Evolutionary conservation across 2,113 vertebrate species (phyloP).

Genomic region (Paratilapia polleni): DNA sequence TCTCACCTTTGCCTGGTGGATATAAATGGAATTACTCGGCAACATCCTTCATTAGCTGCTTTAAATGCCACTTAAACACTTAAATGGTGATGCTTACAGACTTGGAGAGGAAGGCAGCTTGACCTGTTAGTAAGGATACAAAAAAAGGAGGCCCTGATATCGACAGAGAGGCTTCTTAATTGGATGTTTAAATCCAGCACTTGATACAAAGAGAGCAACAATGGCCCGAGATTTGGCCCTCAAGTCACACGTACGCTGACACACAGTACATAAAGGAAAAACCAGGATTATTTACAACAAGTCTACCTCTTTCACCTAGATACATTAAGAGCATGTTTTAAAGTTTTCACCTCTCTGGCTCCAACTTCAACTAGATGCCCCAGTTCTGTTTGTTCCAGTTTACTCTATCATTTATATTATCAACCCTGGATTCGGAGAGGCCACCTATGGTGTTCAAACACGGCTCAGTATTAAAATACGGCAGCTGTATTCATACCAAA

Average conservation of each 20-base stretch:
- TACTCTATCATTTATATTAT: background rate
- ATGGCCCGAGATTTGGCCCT: background rate
- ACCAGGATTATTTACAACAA: conserved; percentile 54
- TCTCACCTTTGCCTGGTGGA: background rate
- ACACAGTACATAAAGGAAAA: conserved; percentile 29
- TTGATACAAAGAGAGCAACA: conserved; percentile 44
- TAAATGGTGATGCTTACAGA: conserved; percentile 27
- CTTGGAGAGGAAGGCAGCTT: conserved; percentile 22
- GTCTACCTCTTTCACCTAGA: conserved; percentile 9
- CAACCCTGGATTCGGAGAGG: background rate
- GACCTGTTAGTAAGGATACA: conserved; percentile 30
- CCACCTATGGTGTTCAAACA: background rate
- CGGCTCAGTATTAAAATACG: background rate
- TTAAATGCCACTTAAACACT: conserved; percentile 10
- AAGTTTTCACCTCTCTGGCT: background rate
- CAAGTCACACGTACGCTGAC: conserved; percentile 26
- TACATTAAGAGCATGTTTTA: background rate
- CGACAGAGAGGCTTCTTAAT: conserved; percentile 31
- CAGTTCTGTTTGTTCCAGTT: background rate
- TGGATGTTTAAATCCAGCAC: conserved; percentile 54
- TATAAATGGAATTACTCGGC: background rate
- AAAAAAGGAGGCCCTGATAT: conserved; percentile 41
- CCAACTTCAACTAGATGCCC: background rate
- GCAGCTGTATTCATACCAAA: background rate
- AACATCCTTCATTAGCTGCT: conserved; percentile 7